Evolutionary conservation across 2,113 vertebrate genomes (phyloP), one percentile per base, ranked within the genome.

Genomic region (Labeo catla): DNA sequence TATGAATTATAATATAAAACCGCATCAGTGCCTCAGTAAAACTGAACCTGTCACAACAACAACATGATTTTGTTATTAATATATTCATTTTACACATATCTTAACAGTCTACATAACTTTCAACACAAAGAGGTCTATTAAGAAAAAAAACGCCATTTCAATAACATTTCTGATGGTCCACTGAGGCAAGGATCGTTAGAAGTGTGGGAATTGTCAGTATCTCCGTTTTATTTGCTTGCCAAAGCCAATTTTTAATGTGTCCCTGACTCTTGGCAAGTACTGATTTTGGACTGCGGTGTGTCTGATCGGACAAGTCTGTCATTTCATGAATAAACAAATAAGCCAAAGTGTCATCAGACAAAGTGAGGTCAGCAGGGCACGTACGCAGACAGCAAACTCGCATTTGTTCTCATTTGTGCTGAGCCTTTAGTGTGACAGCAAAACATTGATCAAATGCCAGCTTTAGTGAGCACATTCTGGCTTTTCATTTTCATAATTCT

Each of bases 401-500:
- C 54, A 88, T 89, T 89, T 88, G 87, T 90, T 92, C 65, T 89
- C 85, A 93, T 93, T 91, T 86, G 90, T 74, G 9, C 83, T 74
- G 84, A 87, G 86, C 79, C 86, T 89, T 90, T 90, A 85, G 81
- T 90, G 89, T 61, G 89, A 85, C 91, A 84, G 89, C 76, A 76
- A 87, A 63, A 84, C 81, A 84, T 83, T 89, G 89, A 93, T 91
- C 90, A 92, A 92, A 92, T 88, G 84, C 47, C 84, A 87, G 89
- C 86, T 86, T 88, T 81, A 87, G 90, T 7, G n/a, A 77, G 84
- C 81, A 76, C 81, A 49, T 39, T 87, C 83, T 77, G n/a, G 86
- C 86, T 89, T 93, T 92, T 91, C 84, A 87, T 92, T 91, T 92
- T 92, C 89, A 89, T 90, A 93, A 91, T 92, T 90, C 84, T 89